These are phyloP conservation scores for Hypercompe scribonia DNA, from an alignment of 2,888 invertebrate genomes.

Conservation along the genomic window DNA sequence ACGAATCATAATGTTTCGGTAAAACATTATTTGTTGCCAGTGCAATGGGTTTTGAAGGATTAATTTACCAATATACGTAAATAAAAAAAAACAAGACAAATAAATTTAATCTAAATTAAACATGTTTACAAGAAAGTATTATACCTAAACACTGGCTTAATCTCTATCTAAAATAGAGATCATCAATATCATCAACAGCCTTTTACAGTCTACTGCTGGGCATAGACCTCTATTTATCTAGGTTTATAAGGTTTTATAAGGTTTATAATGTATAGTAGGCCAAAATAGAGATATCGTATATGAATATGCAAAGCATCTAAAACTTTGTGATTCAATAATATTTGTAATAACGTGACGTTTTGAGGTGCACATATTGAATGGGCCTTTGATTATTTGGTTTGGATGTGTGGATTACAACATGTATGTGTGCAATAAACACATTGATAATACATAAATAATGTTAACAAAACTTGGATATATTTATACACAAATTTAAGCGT, in stretches of 20 bases:
- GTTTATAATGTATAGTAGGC: no score
- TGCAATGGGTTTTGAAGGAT: no score
- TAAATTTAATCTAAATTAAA: background rate
- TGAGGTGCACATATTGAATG: conserved; percentile 42
- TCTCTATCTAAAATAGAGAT: background rate
- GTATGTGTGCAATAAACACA: background rate
- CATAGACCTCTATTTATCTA: no score
- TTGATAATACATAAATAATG: background rate
- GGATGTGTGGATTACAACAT: conserved; percentile 14
- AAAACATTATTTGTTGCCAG: no score
- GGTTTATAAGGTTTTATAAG: no score
- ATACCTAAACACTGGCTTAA: background rate
- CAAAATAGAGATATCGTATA: no score
- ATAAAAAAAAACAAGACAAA: no score
- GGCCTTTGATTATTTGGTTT: conserved; percentile 46
- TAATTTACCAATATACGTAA: no score
- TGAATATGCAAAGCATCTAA: conserved; percentile 6
- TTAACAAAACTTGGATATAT: background rate
- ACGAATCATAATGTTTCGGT: no score
- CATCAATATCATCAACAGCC: no score
- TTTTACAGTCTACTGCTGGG: no score
- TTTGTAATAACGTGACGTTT: conserved; percentile 31
- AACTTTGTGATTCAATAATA: conserved; percentile 33
- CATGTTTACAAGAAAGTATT: background rate
- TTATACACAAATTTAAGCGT: background rate